Conservation (phyloP, 2,888 invertebrate genomes). For the Melieria picta region DNA sequence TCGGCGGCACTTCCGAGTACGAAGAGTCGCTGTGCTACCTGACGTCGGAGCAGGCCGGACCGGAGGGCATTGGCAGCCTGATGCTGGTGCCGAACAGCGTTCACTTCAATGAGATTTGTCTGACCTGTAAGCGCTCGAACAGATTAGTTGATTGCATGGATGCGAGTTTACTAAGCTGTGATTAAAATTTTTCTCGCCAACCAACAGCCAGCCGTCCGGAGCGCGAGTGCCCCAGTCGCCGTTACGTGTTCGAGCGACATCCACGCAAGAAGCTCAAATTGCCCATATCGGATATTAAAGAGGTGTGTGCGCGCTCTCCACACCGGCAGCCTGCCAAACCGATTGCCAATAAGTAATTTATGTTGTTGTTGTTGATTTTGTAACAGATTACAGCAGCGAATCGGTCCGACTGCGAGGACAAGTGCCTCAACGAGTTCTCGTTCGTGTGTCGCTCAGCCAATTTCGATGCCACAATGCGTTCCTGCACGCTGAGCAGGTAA, state of each 20-base stretch:
- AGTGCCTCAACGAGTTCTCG: slow-evolving; percentile 87
- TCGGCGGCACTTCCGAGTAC: slow-evolving; percentile 83
- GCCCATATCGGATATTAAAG: slow-evolving; percentile 83
- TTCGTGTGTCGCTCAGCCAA: slow-evolving; percentile 90
- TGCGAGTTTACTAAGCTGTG: no score
- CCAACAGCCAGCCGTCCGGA: slow-evolving; percentile 81
- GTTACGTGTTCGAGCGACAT: slow-evolving; percentile 89
- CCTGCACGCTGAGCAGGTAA: slow-evolving; percentile 78
- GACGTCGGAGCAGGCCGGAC: slow-evolving; percentile 85
- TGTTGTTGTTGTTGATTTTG: slow-evolving; percentile 11
- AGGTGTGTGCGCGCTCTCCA: slow-evolving; percentile 67
- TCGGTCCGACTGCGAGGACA: slow-evolving; percentile 89
- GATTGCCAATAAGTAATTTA: neutral
- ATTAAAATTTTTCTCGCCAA: neutral
- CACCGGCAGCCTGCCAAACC: neutral
- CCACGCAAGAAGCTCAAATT: slow-evolving; percentile 85
- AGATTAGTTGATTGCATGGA: no score
- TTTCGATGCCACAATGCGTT: slow-evolving; percentile 80
- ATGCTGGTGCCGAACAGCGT: slow-evolving; percentile 90
- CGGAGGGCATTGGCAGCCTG: slow-evolving; percentile 89
- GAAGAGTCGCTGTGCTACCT: slow-evolving; percentile 90
- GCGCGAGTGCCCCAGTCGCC: slow-evolving; percentile 86
- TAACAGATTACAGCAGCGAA: slow-evolving; percentile 76
- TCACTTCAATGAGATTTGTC: slow-evolving; percentile 89
- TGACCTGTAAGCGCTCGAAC: slow-evolving; percentile 77